Base-by-base conservation (phyloP, 1,140 invertebrate genomes). In the Eubasilissa regina region DNA sequence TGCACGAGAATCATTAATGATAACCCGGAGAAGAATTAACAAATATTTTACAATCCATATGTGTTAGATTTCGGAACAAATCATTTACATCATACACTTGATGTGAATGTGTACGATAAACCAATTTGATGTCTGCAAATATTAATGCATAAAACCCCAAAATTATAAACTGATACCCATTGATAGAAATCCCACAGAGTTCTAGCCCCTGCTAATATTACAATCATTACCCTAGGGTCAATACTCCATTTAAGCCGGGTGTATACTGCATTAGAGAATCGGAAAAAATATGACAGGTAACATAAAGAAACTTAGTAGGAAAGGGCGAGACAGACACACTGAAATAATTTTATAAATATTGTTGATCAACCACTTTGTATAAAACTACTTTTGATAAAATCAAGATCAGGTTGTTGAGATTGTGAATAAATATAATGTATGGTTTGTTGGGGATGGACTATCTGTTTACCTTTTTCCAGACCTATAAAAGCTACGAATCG, bases 171-270 rank as follows among this genome's bases (percentile, higher is more conserved):
- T 10, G 19, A 44, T 45, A 7, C n/a, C 44, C 44, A 48, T 47
- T 47, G 35, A 68, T 19, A 68, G 15, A 13, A 62, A 62, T 25
- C 60, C 60, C 60, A 62, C 12, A 45, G 47, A 45, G 12, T n/a
- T 64, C 25, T 35, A 11, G 45, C 64, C 64, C 44, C 19, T 45
- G 15, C 44, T 21, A 48, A 68, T 48, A 68, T 10, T 48, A 68
- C 44, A 48, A 48, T 68, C 64, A 68, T 47, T 68, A 19, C 64
- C 64, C 44, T 48, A 68, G 55, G 60, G 60, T 64, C 60, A 64
- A 64, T 13, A 64, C 19, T 64, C 25, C 15, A 44, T 64, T 64
- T 43, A 64, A 35, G n/a, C 60, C 11, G 35, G 35, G 60, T 64
- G n/a, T 43, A 64, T 64, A 1, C 0, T 35, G 48, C 11, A 8